Base-by-base conservation (phyloP, 2,888 invertebrate species). In the Limenitis camilla region DNA sequence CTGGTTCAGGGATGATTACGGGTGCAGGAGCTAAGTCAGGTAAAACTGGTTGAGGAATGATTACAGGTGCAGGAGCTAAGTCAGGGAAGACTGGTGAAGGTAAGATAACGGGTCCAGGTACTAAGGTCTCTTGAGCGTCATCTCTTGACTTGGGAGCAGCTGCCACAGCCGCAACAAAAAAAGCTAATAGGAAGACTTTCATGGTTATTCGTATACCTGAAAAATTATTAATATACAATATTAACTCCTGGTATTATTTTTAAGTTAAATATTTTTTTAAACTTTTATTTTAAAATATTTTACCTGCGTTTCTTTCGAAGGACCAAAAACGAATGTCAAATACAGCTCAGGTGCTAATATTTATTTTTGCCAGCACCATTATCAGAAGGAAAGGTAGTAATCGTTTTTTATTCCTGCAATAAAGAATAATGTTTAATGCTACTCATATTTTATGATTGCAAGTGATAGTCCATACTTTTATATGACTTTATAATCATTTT, bases 161-260 rank as follows among this genome's bases (percentile, higher is more conserved):
- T 30, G 70, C 54, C 11, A 74, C 79, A 4, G 65, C 68, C 45
- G 71, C 78, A 57, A 80, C 70, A 52, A 81, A 73, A 11, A 83
- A 49, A 49, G 74, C 65, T 46, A 84, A 55, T 42, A 81, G 49
- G 28, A 81, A 61, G 30, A 76, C 54, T 65, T 80, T 80, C 85
- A 84, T 83, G 52, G 63, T 70, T 48, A 38, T 49, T 56, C 28
- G 28, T 50, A 38, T 63, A 40, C 56, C 76, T 78, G 10, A 36
- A 36, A 36, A 28, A 27, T 7, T 10, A 29, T n/a, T n/a, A n/a
- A n/a, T n/a, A n/a, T n/a, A 39, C 4, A 6, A 43, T 9, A 43
- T 48, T 19, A 8, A 8, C 19, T 40, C 27, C 19, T 5, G 27
- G 27, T 27, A 8, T 2, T 27, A 6, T 40, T 40, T 8, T 40